Percentiles rank a stretch among this genome's conserved stretches.
phyloP scores from a whole-genome alignment of 2,113 vertebrate genomes.

The Acrocephalus kingi region DNA sequence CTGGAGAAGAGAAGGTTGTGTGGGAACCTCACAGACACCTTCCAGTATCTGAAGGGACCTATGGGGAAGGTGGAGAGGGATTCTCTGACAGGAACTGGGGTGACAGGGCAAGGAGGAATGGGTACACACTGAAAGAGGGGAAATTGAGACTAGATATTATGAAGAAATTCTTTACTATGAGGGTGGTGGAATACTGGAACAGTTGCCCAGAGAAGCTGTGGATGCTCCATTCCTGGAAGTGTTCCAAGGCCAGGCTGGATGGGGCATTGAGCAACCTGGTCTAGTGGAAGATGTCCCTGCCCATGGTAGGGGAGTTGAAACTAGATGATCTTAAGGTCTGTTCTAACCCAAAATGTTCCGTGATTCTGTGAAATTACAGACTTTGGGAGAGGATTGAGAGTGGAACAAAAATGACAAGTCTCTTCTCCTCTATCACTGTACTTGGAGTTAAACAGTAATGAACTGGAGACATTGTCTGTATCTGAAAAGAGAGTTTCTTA shows the following conservation, averaged over 20 bases:
- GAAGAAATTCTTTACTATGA: neutral
- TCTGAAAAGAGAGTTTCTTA: neutral
- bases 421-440: neutral
- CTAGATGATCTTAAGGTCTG: neutral
- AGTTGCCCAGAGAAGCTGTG: neutral
- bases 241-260: neutral
- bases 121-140: neutral
- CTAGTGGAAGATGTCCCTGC: neutral
- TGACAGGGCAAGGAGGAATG: neutral
- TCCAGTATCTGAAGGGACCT: neutral
- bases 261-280: neutral
- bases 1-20: neutral
- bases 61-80: neutral
- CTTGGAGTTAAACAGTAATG: neutral
- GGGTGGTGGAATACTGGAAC: neutral
- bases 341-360: neutral
- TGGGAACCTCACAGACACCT: neutral
- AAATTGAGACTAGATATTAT: neutral
- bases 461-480: neutral
- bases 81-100: neutral
- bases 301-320: neutral
- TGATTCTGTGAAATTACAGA: neutral
- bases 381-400: neutral
- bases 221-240: neutral
- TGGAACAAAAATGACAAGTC: neutral